Evolutionary conservation across 2,797 vertebrate species (phyloP).

Genomic region (Sylvilagus floridanus): DNA sequence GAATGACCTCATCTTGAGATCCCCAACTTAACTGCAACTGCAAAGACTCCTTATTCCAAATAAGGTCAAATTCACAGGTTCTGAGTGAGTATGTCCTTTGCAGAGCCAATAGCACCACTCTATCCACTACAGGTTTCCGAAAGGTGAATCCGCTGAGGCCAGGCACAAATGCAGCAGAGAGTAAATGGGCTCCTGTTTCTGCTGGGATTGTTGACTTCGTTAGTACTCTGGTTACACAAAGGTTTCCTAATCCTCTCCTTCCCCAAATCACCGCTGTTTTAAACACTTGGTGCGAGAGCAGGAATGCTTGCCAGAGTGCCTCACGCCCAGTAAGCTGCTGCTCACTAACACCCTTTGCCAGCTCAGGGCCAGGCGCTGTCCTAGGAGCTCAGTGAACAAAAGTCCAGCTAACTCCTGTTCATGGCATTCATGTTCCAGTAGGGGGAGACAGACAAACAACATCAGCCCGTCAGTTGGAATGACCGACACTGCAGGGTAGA

Average conservation of each 20-base stretch:
- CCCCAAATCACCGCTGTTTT: neutral
- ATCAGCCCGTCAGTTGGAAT: neutral
- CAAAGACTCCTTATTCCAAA: conserved; percentile 2
- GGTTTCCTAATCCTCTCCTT: neutral
- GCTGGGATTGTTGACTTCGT: neutral
- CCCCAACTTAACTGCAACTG: neutral
- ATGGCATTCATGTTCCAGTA: conserved; percentile 46
- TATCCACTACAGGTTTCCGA: neutral
- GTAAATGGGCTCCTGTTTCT: neutral
- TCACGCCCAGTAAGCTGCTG: neutral
- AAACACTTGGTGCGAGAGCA: neutral
- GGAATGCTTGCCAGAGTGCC: neutral
- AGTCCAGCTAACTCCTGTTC: neutral
- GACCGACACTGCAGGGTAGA: neutral
- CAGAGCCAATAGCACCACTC: neutral
- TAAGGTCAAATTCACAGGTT: neutral
- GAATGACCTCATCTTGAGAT: neutral
- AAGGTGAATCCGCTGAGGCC: neutral
- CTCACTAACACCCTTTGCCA: neutral
- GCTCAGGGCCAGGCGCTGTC: neutral
- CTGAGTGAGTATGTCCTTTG: neutral
- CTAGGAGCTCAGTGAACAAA: neutral
- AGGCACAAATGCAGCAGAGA: neutral
- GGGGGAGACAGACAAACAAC: conserved; percentile 58
- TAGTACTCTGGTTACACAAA: neutral